Base-by-base conservation (phyloP, 2,797 vertebrate species). In the Todus mexicanus region DNA sequence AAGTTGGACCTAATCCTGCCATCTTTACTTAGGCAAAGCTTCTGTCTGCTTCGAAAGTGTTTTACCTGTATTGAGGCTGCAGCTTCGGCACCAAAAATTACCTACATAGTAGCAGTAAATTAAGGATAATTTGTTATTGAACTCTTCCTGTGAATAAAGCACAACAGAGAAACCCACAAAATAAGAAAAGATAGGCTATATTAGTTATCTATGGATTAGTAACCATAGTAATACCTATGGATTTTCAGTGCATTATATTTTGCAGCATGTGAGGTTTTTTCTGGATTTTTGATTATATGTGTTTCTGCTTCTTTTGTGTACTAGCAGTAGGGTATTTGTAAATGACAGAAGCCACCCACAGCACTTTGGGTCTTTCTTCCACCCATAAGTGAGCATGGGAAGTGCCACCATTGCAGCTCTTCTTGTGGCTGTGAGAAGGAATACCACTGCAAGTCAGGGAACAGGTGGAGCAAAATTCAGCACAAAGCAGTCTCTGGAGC, bases 71-170 rank as follows among this genome's bases (percentile, higher is more conserved):
- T 76, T 75, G 68, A 86, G 38, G 40, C 45, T 84, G 54, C 47
- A 81, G 66, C 48, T 42, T 84, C 68, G 79, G 51, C 43, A 64
- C 51, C 51, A 93, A 86, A 89, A 91, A 92, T 76, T 92, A 43
- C 45, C 66, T 78, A 29, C 43, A 37, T 73, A 94, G 76, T 21
- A 75, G 70, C 54, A 81, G 76, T 64, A 92, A 91, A 95, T 89
- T 50, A 93, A 65, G 26, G 33, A 89, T 90, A 94, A 94, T 93
- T 92, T 93, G 47, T 68, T 94, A 92, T 87, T 81, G 90, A 95
- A 93, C 65, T 78, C 59, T 84, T 88, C 71, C 54, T 5, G 12
- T 92, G 86, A 76, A 77, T 66, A 90, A 92, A 74, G 31, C 50
- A 75, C 61, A 89, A 70, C 43, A 87, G 54, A 92, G 10, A 85